Evolutionary conservation across 2,797 vertebrate genomes (phyloP).

Genomic region (Lophotriccus pileatus): DNA sequence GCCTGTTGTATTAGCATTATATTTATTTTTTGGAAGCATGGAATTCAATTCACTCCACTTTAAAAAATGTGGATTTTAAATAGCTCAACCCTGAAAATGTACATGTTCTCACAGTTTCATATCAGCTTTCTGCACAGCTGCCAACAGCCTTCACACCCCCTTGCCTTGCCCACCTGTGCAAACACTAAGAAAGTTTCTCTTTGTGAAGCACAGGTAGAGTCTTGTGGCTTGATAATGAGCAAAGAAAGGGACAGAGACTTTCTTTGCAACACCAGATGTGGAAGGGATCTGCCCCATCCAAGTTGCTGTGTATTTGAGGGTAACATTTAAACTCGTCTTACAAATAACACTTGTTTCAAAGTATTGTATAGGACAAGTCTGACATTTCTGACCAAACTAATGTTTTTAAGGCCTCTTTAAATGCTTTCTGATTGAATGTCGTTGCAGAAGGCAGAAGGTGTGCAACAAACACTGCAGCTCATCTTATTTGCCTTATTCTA

Average conservation of each 20-base stretch:
- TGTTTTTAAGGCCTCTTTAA: constrained; percentile 43
- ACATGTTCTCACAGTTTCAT: constrained; percentile 44
- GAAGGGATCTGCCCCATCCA: background rate
- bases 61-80: constrained; percentile 51
- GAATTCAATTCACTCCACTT: constrained; percentile 28
- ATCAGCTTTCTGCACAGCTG: constrained; percentile 41
- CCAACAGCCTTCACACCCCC: constrained; percentile 33
- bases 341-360: background rate
- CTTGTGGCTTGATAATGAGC: constrained; percentile 5
- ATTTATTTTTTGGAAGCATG: constrained; percentile 25
- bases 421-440: constrained; percentile 11
- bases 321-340: constrained; percentile 30
- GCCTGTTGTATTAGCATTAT: background rate
- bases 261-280: background rate
- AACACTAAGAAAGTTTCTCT: constrained; percentile 45
- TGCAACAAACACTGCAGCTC: constrained; percentile 21
- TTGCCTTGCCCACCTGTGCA: constrained; percentile 50
- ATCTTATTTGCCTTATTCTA: background rate
- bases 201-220: constrained; percentile 46
- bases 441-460: constrained; percentile 4
- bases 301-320: background rate
- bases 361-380: background rate
- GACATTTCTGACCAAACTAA: constrained; percentile 58
- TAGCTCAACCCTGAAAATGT: constrained; percentile 45
- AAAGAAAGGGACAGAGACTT: background rate